phyloP scores from a whole-genome alignment of 2,113 vertebrate species.

The Protomyctophum bolini region DNA sequence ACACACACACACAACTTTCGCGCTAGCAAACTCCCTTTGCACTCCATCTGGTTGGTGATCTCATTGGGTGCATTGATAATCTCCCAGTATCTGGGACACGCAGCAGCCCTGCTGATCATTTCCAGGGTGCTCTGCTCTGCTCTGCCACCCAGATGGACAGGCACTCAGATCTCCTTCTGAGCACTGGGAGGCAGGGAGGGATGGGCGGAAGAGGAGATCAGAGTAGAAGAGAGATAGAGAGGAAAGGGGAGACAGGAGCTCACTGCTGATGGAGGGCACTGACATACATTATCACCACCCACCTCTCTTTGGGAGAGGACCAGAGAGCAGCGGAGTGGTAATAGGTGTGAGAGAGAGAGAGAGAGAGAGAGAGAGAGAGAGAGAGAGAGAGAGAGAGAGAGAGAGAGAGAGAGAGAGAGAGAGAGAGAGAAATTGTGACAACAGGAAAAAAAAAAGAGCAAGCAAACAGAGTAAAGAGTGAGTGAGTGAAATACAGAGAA shows the following conservation, averaged over 20 bases:
- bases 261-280: conserved; percentile 21
- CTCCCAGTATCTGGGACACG: conserved; percentile 77
- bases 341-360: neutral
- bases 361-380: conserved; percentile 1
- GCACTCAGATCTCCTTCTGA: conserved; percentile 71
- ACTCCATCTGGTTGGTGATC: conserved; percentile 77
- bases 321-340: neutral
- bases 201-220: neutral
- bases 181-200: conserved; percentile 26
- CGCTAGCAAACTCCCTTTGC: conserved; percentile 64
- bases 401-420: neutral
- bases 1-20: conserved; percentile 49
- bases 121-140: conserved; percentile 68
- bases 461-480: neutral
- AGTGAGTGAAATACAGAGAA: neutral
- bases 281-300: conserved; percentile 48
- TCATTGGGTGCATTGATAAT: conserved; percentile 77
- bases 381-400: neutral
- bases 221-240: neutral
- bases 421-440: conserved; percentile 21
- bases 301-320: conserved; percentile 11
- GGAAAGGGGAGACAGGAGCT: conserved; percentile 41
- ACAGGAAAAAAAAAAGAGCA: conserved; percentile 17
- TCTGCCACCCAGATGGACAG: conserved; percentile 67
- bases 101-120: conserved; percentile 63